These are phyloP conservation scores for Dicrostonyx torquatus DNA, from an alignment of 2,797 vertebrate species.

Conservation along the genomic window DNA sequence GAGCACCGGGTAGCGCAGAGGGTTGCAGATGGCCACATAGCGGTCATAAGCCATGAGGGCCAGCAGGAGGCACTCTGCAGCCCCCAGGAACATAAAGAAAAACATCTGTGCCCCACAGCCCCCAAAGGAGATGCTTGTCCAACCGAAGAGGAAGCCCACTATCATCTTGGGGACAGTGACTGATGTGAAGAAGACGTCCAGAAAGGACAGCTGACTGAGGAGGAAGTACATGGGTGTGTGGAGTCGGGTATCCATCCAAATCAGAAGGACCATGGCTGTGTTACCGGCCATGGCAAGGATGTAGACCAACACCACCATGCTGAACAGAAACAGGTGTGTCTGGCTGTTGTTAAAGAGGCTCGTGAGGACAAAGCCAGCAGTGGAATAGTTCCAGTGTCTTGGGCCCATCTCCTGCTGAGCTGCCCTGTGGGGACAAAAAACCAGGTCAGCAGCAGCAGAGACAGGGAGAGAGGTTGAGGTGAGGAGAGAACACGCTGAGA, in stretches of 20 bases:
- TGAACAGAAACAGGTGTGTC: slow-evolving; percentile 60
- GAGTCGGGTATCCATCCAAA: slow-evolving; percentile 56
- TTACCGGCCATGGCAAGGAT: slow-evolving; percentile 61
- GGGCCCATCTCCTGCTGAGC: not conserved
- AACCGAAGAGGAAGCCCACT: slow-evolving; percentile 73
- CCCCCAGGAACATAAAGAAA: slow-evolving; percentile 81
- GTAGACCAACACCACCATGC: slow-evolving; percentile 69
- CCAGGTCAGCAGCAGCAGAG: not conserved
- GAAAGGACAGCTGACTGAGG: slow-evolving; percentile 77
- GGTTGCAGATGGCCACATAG: slow-evolving; percentile 66
- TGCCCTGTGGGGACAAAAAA: not conserved
- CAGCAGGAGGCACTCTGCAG: slow-evolving; percentile 73
- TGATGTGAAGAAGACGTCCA: slow-evolving; percentile 78
- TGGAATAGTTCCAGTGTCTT: slow-evolving; percentile 20
- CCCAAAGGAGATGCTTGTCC: slow-evolving; percentile 73
- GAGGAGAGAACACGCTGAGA: not conserved
- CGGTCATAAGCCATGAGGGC: slow-evolving; percentile 78
- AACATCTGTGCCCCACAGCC: slow-evolving; percentile 77
- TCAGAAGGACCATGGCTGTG: slow-evolving; percentile 58
- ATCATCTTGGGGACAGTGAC: slow-evolving; percentile 80
- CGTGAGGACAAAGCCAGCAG: not conserved
- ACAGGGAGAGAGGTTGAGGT: not conserved
- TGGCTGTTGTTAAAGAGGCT: slow-evolving; percentile 41
- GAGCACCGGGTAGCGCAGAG: slow-evolving; percentile 64
- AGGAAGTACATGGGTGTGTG: slow-evolving; percentile 79